Evolutionary conservation across 2,888 invertebrate genomes (phyloP), one percentile per base, ranked within the genome.

Genomic region (Cloeon dipterum): DNA sequence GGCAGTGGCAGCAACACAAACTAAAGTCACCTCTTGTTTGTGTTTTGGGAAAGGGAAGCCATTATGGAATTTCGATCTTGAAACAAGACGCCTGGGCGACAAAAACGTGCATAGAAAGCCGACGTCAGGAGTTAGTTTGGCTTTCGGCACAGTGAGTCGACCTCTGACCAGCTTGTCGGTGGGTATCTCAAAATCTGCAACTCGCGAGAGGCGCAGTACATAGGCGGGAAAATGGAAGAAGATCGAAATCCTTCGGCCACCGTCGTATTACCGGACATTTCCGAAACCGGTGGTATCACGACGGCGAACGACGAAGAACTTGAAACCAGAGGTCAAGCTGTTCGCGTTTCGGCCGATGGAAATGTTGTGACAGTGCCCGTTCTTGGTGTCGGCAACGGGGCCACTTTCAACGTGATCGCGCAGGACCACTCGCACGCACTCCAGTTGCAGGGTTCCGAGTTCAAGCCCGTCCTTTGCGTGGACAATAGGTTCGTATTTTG

Each of bases 401-500:
- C 78, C 44, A 73, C 82, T 32, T 82, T 78, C 58, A 83, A 82
- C 62, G 81, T 82, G 50, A 81, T 83, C 55, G 77, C 81, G 20
- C 72, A 77, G 23, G 82, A 83, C 49, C 79, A 82, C 52, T 56
- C 83, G 51, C 77, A 78, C 49, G 62, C 34, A 39, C 48, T 48
- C 13, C 45, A 60, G 59, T 42, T 60, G 25, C 52, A 56, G 8
- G 52, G 52, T 33, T 47, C 51, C 3, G 74, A 81, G 54, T 77
- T 81, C 52, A 79, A 82, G 53, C 79, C 79, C 45, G 76, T 82
- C 69, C 55, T 83, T 51, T 83, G 82, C 52, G 79, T 82, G 42
- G 82, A 82, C 51, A 82, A 81, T 54, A 78, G 78, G 23, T 29
- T 29, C n/a, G n/a, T n/a, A n/a, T n/a, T n/a, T n/a, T n/a, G n/a